Evolutionary conservation across 2,888 invertebrate genomes (phyloP).

Genomic region (Lasioglossum leucozonium): DNA sequence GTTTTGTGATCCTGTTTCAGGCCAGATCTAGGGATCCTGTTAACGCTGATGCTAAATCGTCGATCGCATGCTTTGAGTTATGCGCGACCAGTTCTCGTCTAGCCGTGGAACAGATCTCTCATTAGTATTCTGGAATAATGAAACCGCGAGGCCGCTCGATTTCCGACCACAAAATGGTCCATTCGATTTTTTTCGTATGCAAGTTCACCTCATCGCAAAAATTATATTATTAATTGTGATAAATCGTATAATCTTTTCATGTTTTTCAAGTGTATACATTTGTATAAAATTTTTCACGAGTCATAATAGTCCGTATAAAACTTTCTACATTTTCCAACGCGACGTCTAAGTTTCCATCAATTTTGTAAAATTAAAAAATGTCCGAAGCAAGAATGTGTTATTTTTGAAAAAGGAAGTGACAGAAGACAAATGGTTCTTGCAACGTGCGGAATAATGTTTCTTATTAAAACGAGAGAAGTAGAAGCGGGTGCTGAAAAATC

Average conservation of each 20-base stretch:
- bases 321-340: neutral
- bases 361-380: neutral
- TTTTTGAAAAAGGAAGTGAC: neutral
- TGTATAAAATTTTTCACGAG: neutral
- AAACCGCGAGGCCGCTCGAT: neutral
- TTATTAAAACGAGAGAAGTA: neutral
- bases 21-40: neutral
- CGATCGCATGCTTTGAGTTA: neutral
- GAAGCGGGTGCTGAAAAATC: neutral
- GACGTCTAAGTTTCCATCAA: neutral
- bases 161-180: neutral
- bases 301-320: neutral
- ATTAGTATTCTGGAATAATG: neutral
- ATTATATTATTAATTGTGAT: neutral
- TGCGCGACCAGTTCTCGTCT: conserved; percentile 14
- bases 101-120: neutral
- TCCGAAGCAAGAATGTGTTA: neutral
- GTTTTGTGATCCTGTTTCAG: conserved; percentile 17
- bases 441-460: neutral
- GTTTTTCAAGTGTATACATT: neutral
- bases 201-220: neutral
- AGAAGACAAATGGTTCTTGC: neutral
- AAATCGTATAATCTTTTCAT: neutral
- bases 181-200: neutral
- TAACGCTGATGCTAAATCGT: conserved; percentile 8